Base-by-base conservation (phyloP, 2,797 vertebrate genomes). In the Helicolenus hilgendorfi region DNA sequence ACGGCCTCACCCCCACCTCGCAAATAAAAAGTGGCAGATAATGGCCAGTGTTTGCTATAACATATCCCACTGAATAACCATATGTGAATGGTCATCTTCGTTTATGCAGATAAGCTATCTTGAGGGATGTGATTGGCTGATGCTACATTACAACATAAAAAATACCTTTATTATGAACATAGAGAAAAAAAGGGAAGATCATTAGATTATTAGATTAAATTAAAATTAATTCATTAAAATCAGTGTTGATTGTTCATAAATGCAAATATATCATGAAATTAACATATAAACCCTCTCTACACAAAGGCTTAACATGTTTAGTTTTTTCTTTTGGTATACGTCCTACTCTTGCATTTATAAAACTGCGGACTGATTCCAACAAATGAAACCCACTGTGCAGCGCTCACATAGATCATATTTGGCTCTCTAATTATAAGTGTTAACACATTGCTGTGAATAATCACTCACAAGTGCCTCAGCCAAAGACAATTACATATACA, bases 371-470 rank as follows among this genome's bases (percentile, higher is more conserved):
- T 7, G 9, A 26, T 59, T 69, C 65, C 70, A 83, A 69, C 35
- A 81, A 45, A 38, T 67, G 26, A 64, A 74, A 27, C 55, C 74
- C 29, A 27, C 78, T 27, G 36, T 31, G 77, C 53, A 74, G 64
- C 31, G 13, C 64, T 79, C 76, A 79, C 69, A 82, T 18, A 41
- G 56, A 77, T 69, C 67, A 85, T 38, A 81, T 84, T 77, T 87
- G 82, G 79, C 82, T 81, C 56, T 77, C 33, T 73, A 83, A 88
- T 81, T 77, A 53, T 87, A 83, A 79, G 75, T 85, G 79, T 79
- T 84, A 86, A 86, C 88, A 86, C 81, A 80, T 77, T 84, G 81
- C 82, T 74, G 59, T 10, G 18, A 84, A 68, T 79, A 78, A 70
- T 72, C 24, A 36, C 33, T 65, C 67, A 35, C 68, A 68, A 65